phyloP scores from a whole-genome alignment of 2,888 invertebrate species.

The Cerastoderma edule region DNA sequence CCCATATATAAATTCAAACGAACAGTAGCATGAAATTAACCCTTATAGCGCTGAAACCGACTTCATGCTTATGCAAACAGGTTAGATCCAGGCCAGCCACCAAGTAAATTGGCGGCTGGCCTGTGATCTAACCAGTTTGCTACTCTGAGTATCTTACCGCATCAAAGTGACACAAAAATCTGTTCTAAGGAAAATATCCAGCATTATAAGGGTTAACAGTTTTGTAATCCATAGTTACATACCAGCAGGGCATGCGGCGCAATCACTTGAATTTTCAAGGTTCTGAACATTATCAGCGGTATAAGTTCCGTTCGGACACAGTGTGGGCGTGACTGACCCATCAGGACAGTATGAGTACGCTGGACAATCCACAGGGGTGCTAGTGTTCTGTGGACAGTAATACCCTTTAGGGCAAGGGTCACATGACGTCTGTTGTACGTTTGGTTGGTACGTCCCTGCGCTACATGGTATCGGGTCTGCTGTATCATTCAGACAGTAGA shows the following conservation, averaged over 20 bases:
- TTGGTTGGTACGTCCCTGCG: constrained; percentile 79
- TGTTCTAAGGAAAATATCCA: no score
- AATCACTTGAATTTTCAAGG: constrained; percentile 69
- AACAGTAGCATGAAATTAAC: no score
- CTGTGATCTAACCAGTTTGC: no score
- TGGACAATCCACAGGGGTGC: constrained; percentile 75
- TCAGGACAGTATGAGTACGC: constrained; percentile 79
- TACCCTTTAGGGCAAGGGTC: constrained; percentile 70
- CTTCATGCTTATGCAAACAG: no score
- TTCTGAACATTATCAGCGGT: constrained; percentile 67
- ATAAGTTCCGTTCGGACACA: constrained; percentile 80
- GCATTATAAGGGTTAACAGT: no score
- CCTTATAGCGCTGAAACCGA: no score
- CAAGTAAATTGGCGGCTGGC: no score
- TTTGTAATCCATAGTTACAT: no score
- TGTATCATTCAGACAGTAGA: constrained; percentile 70
- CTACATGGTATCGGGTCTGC: constrained; percentile 72
- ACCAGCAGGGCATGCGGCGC: constrained; percentile 76
- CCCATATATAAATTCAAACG: no score
- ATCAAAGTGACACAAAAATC: no score
- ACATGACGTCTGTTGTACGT: constrained; percentile 67
- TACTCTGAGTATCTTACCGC: no score
- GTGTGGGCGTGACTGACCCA: constrained; percentile 71
- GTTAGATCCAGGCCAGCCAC: no score
- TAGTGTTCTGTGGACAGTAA: constrained; percentile 75